phyloP scores from a whole-genome alignment of 2,797 vertebrate genomes.

The Siniperca scherzeri region DNA sequence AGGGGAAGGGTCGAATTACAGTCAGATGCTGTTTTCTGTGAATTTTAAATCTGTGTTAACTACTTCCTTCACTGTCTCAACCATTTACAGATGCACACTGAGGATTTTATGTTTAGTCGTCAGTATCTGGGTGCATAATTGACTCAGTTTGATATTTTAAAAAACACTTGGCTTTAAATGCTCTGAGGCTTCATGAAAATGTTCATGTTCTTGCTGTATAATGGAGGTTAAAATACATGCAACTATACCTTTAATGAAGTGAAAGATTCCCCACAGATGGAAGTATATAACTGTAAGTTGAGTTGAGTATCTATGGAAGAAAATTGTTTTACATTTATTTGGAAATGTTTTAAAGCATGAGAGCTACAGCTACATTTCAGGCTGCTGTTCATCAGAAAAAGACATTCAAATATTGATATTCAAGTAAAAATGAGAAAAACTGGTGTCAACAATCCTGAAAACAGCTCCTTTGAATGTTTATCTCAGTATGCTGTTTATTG shows the following conservation, averaged over 20 bases:
- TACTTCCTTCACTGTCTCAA: conserved; percentile 27
- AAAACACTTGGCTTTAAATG: conserved; percentile 10
- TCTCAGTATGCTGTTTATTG: conserved; percentile 8
- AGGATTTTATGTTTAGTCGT: conserved; percentile 41
- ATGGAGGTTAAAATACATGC: conserved; percentile 18
- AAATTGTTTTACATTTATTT: conserved; percentile 5
- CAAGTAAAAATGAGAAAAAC: background rate
- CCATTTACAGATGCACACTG: conserved; percentile 21
- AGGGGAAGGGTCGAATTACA: background rate
- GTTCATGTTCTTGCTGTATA: background rate
- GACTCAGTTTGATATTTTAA: conserved; percentile 32
- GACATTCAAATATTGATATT: background rate
- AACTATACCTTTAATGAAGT: conserved; percentile 30
- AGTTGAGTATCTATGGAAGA: background rate
- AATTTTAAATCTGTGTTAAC: conserved; percentile 27
- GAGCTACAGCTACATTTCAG: background rate
- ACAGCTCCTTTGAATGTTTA: conserved; percentile 10
- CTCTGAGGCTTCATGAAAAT: conserved; percentile 20
- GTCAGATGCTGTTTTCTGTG: background rate
- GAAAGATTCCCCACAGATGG: background rate
- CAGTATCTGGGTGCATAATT: conserved; percentile 21
- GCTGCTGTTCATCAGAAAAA: background rate
- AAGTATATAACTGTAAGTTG: background rate
- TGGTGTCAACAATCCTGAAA: background rate
- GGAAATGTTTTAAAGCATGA: background rate